Evolutionary conservation across 2,888 invertebrate genomes (phyloP).

Genomic region (Epistrophella euchroma): DNA sequence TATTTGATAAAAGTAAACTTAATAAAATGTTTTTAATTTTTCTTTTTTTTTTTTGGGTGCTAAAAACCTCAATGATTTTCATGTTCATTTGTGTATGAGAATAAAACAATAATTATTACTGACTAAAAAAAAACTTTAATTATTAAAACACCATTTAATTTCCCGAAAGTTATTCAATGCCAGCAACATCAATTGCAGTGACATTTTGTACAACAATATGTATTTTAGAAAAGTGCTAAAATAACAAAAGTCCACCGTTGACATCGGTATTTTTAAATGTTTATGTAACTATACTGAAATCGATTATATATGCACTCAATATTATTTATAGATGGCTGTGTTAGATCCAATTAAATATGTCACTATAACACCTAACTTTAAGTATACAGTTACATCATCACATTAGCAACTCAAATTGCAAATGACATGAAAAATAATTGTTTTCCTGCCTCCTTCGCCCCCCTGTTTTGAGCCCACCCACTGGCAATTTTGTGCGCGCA

Average conservation of each 20-base stretch:
- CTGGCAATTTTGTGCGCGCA: constrained; percentile 11
- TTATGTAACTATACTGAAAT: not conserved
- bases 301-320: constrained; percentile 13
- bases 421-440: constrained; percentile 29
- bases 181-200: not conserved
- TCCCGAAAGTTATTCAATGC: not conserved
- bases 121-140: too few species aligned
- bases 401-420: constrained; percentile 1
- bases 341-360: constrained; percentile 22
- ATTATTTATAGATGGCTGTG: not conserved
- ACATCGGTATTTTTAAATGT: not conserved
- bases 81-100: too few species aligned
- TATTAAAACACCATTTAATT: too few species aligned
- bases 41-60: too few species aligned
- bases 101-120: too few species aligned
- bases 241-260: not conserved
- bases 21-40: too few species aligned
- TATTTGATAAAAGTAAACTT: too few species aligned
- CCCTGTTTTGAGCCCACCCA: too few species aligned
- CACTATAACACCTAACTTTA: constrained; percentile 18
- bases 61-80: too few species aligned
- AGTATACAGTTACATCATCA: not conserved
- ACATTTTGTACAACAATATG: not conserved
- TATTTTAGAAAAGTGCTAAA: constrained; percentile 14
- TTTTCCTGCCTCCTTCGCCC: not conserved